These are phyloP conservation scores for Turnix velox DNA, from an alignment of 2,113 vertebrate species.

Conservation along the genomic window DNA sequence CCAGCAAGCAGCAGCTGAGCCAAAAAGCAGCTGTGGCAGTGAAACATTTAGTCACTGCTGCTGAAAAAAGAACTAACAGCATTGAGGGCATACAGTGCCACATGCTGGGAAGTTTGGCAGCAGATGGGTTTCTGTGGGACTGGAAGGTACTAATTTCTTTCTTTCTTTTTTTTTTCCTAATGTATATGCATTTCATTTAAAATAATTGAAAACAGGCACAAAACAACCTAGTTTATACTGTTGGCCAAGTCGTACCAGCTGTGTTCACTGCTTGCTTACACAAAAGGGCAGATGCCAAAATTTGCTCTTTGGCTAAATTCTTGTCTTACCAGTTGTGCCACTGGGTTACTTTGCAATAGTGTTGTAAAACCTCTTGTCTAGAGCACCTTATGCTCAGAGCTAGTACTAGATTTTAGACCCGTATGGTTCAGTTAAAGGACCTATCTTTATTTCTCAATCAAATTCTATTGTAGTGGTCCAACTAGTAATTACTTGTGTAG, in stretches of 20 bases:
- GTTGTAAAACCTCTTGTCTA: background rate
- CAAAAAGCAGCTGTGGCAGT: constrained; percentile 30
- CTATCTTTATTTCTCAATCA: background rate
- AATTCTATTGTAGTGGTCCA: background rate
- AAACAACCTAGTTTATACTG: background rate
- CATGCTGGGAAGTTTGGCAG: constrained; percentile 3
- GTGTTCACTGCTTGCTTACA: background rate
- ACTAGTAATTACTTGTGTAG: background rate
- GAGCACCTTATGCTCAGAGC: background rate
- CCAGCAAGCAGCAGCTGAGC: constrained; percentile 40
- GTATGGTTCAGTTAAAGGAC: background rate
- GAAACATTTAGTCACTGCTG: constrained; percentile 51
- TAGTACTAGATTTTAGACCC: rapidly evolving
- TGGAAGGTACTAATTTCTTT: background rate
- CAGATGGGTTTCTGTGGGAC: constrained; percentile 25
- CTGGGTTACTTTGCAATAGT: background rate
- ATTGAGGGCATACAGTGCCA: constrained; percentile 16
- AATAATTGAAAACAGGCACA: background rate
- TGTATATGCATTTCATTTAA: background rate
- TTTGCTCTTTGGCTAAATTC: background rate
- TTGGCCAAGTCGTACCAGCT: background rate
- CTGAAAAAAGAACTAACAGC: constrained; percentile 18
- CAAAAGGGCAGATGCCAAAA: background rate
- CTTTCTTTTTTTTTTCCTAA: background rate
- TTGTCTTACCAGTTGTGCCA: background rate